Conservation (phyloP, 2,888 invertebrate species). For the Ichneumon xanthorius region DNA sequence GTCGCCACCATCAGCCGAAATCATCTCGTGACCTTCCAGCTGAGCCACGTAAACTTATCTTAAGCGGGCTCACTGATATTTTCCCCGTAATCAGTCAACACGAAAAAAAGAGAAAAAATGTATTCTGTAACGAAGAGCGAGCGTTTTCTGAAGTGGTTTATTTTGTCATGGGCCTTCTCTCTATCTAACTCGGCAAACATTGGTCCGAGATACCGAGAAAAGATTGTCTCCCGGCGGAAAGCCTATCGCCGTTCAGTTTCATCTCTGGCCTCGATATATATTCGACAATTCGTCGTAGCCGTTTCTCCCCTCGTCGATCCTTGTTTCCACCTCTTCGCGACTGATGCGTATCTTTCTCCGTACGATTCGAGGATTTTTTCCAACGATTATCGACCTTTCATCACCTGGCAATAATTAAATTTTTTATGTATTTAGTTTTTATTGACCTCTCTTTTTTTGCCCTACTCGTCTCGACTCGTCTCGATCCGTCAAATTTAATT, state of each 20-base stretch:
- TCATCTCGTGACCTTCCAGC: slow-evolving; percentile 51
- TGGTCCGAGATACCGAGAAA: slow-evolving; percentile 79
- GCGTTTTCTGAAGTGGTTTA: slow-evolving; percentile 82
- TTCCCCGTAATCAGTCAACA: slow-evolving; percentile 74
- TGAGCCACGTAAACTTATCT: slow-evolving; percentile 73
- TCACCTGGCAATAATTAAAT: slow-evolving; percentile 5
- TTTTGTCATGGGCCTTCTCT: slow-evolving; percentile 77
- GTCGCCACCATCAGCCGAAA: slow-evolving; percentile 40
- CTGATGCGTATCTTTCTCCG: background rate
- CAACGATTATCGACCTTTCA: slow-evolving; percentile 30
- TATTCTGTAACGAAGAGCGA: slow-evolving; percentile 73
- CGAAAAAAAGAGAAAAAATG: slow-evolving; percentile 76
- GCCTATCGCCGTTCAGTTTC: slow-evolving; percentile 54
- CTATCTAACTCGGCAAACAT: slow-evolving; percentile 79
- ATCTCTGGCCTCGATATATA: slow-evolving; percentile 54
- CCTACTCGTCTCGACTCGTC: background rate
- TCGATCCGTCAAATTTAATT: background rate
- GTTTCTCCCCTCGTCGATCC: background rate
- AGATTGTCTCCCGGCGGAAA: slow-evolving; percentile 62
- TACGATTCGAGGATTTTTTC: background rate
- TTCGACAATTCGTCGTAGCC: slow-evolving; percentile 43
- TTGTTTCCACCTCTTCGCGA: background rate
- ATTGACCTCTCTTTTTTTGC: background rate
- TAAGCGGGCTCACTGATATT: slow-evolving; percentile 75
- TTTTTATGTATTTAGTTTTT: background rate